Evolutionary conservation across 2,113 vertebrate species (phyloP), one percentile per base, ranked within the genome.

Genomic region (Charina bottae): DNA sequence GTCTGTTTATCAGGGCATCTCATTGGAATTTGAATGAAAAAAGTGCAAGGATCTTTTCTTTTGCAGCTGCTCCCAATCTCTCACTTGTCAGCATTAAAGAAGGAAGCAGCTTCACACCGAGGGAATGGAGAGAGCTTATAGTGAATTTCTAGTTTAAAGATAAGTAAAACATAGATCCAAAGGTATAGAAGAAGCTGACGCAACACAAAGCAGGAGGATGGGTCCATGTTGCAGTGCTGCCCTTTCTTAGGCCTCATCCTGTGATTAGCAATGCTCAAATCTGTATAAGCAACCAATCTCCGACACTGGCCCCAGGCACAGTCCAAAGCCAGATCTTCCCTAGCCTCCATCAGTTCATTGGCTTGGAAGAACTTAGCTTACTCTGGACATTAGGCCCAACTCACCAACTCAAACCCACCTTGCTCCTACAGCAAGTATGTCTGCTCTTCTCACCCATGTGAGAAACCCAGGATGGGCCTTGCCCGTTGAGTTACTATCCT

Each of bases 161-260:
- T 78, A 78, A 37, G n/a, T 15, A 6, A 56, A 87, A 90, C 88
- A 0, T 2, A 33, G 3, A 15, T 3, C 0, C 33, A 8, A 6
- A 54, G 5, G 19, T 4, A 1, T n/a, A 55, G 84, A 6, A 68
- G 37, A 19, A 28, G 3, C 2, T 26, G 1, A 0, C 12, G 23
- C 0, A 4, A 10, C 1, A 0, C 33, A 62, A 86, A 4, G 0
- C 0, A 33, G 6, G 56, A 90, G 92, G 58, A 87, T 26, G 21
- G 28, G 19, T 12, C 19, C 11, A 2, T 19, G 6, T 3, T 42
- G 26, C 26, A 26, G 37, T 15, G 55, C 6, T 58, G 33, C 24
- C 12, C 17, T 17, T 42, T 33, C 9, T 55, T 55, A 19, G 58
- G 28, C 28, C 3, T 87, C 60, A n/a, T 64, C 33, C 26, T 37